Evolutionary conservation across 1,140 invertebrate genomes (phyloP), one percentile per base, ranked within the genome.

Genomic region (Hyposmocoma kahamanoa): DNA sequence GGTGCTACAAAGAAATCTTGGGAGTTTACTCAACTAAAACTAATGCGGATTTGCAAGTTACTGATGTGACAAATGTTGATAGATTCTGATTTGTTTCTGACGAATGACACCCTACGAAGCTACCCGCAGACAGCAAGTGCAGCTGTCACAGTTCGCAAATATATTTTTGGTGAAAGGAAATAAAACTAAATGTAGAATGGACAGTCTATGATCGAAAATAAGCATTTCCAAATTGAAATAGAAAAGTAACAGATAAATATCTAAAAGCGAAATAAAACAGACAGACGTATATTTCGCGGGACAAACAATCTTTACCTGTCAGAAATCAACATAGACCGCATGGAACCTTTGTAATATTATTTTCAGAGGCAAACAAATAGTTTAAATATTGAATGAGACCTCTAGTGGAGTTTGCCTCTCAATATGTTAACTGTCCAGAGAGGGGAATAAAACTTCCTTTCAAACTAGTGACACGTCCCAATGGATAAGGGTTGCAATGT

Each of bases 331-430:
- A 28, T 30, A 22, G 28, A 45, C 44, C 32, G n/a, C n/a, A n/a
- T 36, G 10, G 32, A 17, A 17, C 8, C 6, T 17, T 17, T 17
- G 32, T 36, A 36, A 36, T 36, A 36, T 36, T 36, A 36, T 36
- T 36, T 36, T 36, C 32, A 36, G 32, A 17, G 18, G 32, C 10
- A 46, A 26, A n/a, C 57, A 59, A 63, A 62, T 41, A 48, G 49
- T 55, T 61, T 78, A 65, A 78, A 81, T 79, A 78, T 72, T 69
- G 62, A 60, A 78, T 71, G 64, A 75, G 73, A 54, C 43, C 60
- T 62, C 59, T 58, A 17, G 41, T 50, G 26, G 36, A 66, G 64
- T 73, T 67, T 63, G 56, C 63, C 47, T 67, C 59, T 53, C 67
- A 75, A 77, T 76, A 73, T 69, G 72, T 70, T 63, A 70, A 62